These are phyloP conservation scores for Invenusta paracnida DNA, from an alignment of 2,888 invertebrate species.

Conservation along the genomic window DNA sequence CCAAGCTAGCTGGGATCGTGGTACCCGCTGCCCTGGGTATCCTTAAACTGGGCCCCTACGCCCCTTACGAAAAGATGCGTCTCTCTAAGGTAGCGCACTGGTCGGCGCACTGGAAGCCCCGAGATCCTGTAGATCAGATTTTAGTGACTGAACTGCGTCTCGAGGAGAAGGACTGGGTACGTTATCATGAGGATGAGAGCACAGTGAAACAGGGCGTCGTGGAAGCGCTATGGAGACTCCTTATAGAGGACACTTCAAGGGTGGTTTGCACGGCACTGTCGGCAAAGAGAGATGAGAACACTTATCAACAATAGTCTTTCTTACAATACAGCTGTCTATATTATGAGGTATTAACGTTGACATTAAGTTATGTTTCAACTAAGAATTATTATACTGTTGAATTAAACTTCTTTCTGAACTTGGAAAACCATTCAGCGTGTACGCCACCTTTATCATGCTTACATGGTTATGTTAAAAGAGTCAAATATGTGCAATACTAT, in stretches of 20 bases:
- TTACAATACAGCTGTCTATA: no score
- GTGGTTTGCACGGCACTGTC: no score
- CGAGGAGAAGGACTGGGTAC: constrained; percentile 1
- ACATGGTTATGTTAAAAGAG: no score
- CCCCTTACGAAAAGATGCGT: background rate
- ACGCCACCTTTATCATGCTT: no score
- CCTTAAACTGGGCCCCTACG: background rate
- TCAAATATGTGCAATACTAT: no score
- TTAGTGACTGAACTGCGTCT: background rate
- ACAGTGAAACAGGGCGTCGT: background rate
- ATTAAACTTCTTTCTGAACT: no score
- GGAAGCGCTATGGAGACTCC: background rate
- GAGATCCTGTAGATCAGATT: background rate
- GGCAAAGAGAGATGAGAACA: no score
- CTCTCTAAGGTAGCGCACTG: constrained; percentile 2
- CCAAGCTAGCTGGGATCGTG: background rate
- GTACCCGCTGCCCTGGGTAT: background rate
- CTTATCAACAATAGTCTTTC: no score
- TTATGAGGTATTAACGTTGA: no score
- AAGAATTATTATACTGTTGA: no score
- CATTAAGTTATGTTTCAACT: no score
- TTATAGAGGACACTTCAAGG: background rate
- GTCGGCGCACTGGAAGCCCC: background rate
- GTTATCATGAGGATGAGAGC: background rate
- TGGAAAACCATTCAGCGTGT: no score